phyloP scores from a whole-genome alignment of 1,140 invertebrate genomes.

The Campoletis sonorensis region DNA sequence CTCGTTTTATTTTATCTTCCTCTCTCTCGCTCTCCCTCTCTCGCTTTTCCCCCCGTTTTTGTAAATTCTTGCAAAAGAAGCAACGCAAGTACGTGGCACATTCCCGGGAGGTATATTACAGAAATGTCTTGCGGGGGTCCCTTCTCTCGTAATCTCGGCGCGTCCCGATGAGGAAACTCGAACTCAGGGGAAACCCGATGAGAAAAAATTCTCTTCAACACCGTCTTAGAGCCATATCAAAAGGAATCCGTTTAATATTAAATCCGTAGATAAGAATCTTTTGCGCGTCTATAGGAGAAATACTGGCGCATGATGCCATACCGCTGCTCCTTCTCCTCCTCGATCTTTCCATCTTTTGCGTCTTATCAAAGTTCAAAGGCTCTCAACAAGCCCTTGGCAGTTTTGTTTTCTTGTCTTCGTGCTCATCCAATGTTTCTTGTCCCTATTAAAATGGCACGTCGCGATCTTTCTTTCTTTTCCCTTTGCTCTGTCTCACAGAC shows the following conservation, averaged over 20 bases:
- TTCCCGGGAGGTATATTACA: slow-evolving; percentile 19
- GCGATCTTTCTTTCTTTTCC: slow-evolving; percentile 1
- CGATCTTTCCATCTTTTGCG: slow-evolving; percentile 41
- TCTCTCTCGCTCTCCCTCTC: neutral
- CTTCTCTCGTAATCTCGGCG: slow-evolving; percentile 53
- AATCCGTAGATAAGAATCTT: slow-evolving; percentile 64
- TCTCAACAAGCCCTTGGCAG: slow-evolving; percentile 58
- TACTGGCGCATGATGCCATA: slow-evolving; percentile 44
- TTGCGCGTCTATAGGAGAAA: slow-evolving; percentile 55
- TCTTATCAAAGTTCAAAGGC: slow-evolving; percentile 59
- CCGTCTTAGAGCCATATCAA: slow-evolving; percentile 61
- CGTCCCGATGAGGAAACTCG: slow-evolving; percentile 23
- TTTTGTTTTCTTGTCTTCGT: slow-evolving; percentile 58
- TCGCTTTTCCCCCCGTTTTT: slow-evolving; percentile 24
- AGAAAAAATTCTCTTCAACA: slow-evolving; percentile 50
- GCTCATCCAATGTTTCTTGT: slow-evolving; percentile 36
- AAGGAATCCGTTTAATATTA: slow-evolving; percentile 70
- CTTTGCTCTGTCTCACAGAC: neutral
- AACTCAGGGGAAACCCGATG: slow-evolving; percentile 46
- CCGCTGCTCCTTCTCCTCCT: neutral
- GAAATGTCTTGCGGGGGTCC: slow-evolving; percentile 43
- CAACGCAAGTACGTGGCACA: slow-evolving; percentile 12
- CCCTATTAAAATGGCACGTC: slow-evolving; percentile 54
- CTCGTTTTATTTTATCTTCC: slow-evolving; percentile 17
- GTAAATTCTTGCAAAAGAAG: slow-evolving; percentile 1